Evolutionary conservation across 2,888 invertebrate genomes (phyloP), one percentile per base, ranked within the genome.

Genomic region (Mythimna pallens): DNA sequence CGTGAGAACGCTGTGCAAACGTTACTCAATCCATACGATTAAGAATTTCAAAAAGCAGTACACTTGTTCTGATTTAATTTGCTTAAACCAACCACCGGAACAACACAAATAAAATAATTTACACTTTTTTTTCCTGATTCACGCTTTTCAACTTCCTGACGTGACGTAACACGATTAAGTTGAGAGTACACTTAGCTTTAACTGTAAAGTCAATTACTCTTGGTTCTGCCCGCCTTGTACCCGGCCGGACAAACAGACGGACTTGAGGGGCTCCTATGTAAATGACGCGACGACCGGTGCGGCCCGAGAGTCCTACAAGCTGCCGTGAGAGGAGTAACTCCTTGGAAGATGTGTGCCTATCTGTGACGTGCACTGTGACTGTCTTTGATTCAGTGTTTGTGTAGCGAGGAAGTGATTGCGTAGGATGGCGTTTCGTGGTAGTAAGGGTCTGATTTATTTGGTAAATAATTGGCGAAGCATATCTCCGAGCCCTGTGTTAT

Each of bases 201-300:
- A 91, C 88, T 88, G 88, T 89, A 90, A 92, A 91, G 90, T 91
- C 92, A 92, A 93, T 93, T 93, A 93, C 85, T 86, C 88, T 75
- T 79, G 77, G 82, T 81, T 86, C 85, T 78, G 83, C 80, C 72
- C 83, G 81, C 83, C 74, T 78, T 78, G 85, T 86, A 78, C 81
- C 86, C 86, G 86, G 72, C 86, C 86, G 85, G 84, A 85, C 83
- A 88, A 90, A 90, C 88, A 88, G 73, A 76, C 75, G 47, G 77
- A 77, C 79, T 82, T 84, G 76, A 58, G 58, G n/a, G 58, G 34
- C 58, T n/a, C 34, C 58, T 58, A 36, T 58, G 58, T 58, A 58
- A 58, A 58, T 58, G 58, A 58, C 58, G 58, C 58, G 58, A 20
- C 10, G 20, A 20, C 58, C 58, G n/a, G 58, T 58, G 34, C 36